Base-by-base conservation (phyloP, 1,140 invertebrate species). In the Musca domestica region DNA sequence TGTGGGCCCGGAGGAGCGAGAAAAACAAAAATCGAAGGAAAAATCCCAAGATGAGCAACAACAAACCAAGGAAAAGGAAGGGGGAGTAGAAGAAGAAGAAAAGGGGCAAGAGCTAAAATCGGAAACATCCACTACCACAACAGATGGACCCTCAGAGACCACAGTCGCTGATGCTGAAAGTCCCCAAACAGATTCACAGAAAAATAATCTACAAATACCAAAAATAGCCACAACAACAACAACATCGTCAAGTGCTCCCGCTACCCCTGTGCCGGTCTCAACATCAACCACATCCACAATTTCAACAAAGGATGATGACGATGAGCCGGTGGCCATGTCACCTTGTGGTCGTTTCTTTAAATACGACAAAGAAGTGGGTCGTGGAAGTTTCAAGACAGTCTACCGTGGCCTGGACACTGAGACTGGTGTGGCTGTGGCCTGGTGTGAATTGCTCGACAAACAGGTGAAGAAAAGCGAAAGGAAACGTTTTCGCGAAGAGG, bases 381-480 rank as follows among this genome's bases (percentile, higher is more conserved):
- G 97, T 67, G 98, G 98, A 48, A 98, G 96, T 70, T 99, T 99
- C 83, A 99, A 99, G 83, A 99, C 97, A 20, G 98, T 99, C 48
- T 99, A 95, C 85, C 89, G 96, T 74, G 98, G 98, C 19, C 85
- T 99, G 30, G 98, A 99, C 83, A 98, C 96, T 4, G 93, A 98
- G 83, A 98, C 96, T 25, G 97, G 97, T 7, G 96, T 98, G 19
- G 95, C 96, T 20, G 96, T 99, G 0, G 98, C 98, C 30, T 99
- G 98, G 98, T 99, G 98, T 86, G 98, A 99, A 86, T 83, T 99
- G 70, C 91, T 98, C 88, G 92, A 94, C 81, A 94, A 94, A 85
- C 94, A 95, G 84, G 83, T 94, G 30, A 95, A 94, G 81, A 94
- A 94, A 82, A 90, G 88, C 66, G 98, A 99, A 84, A 86, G 97